Conservation (phyloP, 2,888 invertebrate species). For the Bugulina stolonifera region DNA sequence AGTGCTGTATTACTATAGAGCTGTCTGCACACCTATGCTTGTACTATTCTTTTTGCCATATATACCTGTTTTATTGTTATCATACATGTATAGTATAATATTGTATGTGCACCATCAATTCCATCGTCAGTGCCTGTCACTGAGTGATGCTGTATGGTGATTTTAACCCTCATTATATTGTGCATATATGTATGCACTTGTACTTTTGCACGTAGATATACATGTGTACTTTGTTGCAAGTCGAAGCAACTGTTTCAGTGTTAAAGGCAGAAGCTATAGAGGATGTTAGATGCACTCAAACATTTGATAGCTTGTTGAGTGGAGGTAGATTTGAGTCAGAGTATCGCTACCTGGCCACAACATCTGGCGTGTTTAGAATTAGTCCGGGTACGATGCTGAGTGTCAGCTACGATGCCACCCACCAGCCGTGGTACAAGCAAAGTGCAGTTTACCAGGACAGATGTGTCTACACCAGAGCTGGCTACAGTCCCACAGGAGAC, state of each 20-base stretch:
- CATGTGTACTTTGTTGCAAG: too few relatives aligned
- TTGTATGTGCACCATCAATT: too few relatives aligned
- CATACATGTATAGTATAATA: too few relatives aligned
- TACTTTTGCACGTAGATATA: too few relatives aligned
- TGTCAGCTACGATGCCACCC: not conserved
- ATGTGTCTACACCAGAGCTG: conserved; percentile 1
- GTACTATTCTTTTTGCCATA: too few relatives aligned
- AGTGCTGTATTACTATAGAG: too few relatives aligned
- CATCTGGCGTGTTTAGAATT: conserved; percentile 9
- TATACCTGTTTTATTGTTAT: too few relatives aligned
- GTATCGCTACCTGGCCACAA: not conserved
- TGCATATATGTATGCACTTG: too few relatives aligned
- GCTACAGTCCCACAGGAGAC: conserved; percentile 4
- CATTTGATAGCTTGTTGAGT: not conserved
- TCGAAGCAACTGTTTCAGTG: not conserved
- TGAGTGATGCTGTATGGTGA: too few relatives aligned
- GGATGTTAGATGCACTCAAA: not conserved
- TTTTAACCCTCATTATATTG: too few relatives aligned
- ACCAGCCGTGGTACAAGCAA: conserved; percentile 2
- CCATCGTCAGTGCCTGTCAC: too few relatives aligned
- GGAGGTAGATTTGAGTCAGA: not conserved
- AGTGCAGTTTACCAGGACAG: conserved; percentile 4
- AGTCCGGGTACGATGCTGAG: not conserved
- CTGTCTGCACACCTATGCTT: too few relatives aligned
- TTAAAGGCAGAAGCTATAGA: not conserved